Evolutionary conservation across 1,140 invertebrate genomes (phyloP).

Genomic region (Lineus longissimus): DNA sequence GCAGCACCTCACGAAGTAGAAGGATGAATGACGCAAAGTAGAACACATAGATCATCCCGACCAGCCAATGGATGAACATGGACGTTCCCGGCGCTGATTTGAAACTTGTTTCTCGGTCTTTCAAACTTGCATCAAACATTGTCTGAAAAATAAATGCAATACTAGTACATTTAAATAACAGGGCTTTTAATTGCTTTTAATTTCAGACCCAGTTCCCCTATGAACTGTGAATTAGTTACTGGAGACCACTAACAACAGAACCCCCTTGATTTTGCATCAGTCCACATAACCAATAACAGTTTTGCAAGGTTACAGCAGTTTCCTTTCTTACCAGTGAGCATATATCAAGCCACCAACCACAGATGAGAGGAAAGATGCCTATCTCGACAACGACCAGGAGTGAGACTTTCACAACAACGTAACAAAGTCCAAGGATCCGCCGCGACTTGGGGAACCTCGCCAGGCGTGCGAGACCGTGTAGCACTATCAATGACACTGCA

Average conservation of each 20-base stretch:
- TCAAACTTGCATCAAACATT: slow-evolving; percentile 73
- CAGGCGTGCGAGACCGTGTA: slow-evolving; percentile 69
- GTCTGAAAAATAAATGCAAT: slow-evolving; percentile 56
- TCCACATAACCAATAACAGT: too few species aligned
- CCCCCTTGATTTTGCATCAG: too few species aligned
- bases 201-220: too few species aligned
- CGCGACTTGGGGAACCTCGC: slow-evolving; percentile 71
- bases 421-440: slow-evolving; percentile 85
- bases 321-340: slow-evolving; percentile 72
- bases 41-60: slow-evolving; percentile 99
- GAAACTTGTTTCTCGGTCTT: slow-evolving; percentile 77
- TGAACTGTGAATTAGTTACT: too few species aligned
- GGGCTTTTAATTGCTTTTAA: too few species aligned
- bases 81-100: slow-evolving; percentile 86
- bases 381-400: slow-evolving; percentile 91
- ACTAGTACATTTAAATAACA: too few species aligned
- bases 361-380: slow-evolving; percentile 90
- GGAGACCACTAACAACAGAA: too few species aligned
- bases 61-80: slow-evolving; percentile 97
- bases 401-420: slow-evolving; percentile 93
- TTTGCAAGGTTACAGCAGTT: neutral
- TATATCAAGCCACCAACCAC: slow-evolving; percentile 99
- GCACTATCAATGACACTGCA: slow-evolving; percentile 74
- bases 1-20: slow-evolving; percentile 83
- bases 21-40: slow-evolving; percentile 98